Conservation (phyloP, 2,113 vertebrate genomes). For the Cavia porcellus region DNA sequence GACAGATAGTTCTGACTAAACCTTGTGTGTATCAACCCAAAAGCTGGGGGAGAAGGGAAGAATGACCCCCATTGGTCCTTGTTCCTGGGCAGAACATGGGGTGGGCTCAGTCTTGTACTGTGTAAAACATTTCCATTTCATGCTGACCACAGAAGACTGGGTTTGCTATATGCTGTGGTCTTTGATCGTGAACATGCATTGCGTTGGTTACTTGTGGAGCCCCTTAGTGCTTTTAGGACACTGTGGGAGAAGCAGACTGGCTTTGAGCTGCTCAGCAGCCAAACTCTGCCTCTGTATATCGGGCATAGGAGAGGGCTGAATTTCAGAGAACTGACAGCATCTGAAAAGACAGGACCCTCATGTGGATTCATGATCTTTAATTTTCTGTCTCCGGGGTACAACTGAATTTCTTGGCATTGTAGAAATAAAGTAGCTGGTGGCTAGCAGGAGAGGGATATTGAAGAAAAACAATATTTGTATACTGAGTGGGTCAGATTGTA, state of each 20-base stretch:
- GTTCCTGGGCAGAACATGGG: not conserved
- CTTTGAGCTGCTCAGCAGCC: not conserved
- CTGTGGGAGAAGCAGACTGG: not conserved
- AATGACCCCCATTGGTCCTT: not conserved
- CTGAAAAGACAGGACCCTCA: not conserved
- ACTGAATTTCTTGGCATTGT: not conserved
- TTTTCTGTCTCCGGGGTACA: not conserved
- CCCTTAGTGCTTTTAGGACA: not conserved
- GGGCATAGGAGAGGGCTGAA: not conserved
- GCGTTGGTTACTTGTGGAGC: not conserved
- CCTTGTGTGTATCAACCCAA: not conserved
- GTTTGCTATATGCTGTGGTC: not conserved
- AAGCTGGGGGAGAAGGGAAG: not conserved
- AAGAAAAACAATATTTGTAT: not conserved
- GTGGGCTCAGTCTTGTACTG: not conserved
- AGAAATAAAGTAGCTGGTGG: slow-evolving; percentile 23
- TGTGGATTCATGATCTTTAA: not conserved
- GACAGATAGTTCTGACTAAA: not conserved
- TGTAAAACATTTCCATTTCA: not conserved
- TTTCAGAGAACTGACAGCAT: not conserved
- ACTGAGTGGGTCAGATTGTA: not conserved
- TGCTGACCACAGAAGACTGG: not conserved
- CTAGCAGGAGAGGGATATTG: not conserved
- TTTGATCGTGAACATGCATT: not conserved
- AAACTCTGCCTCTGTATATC: not conserved